Evolutionary conservation across 2,113 vertebrate genomes (phyloP), one percentile per base, ranked within the genome.

Genomic region (Prolemur simus): DNA sequence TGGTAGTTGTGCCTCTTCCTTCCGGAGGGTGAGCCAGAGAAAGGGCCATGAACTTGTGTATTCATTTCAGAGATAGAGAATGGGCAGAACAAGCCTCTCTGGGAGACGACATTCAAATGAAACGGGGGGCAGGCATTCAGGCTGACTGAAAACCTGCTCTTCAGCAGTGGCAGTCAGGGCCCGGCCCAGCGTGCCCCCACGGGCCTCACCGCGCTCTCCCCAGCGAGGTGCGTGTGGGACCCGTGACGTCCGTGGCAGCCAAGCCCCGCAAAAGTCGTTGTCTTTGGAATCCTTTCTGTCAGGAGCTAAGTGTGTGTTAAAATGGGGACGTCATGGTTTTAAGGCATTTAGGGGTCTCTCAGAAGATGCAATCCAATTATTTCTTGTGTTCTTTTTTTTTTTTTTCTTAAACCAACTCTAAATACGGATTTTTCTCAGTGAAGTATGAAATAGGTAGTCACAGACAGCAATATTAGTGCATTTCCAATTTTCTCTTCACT

Each of bases 1-100:
- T 95, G 88, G 98, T 98, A 98, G 98, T 98, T 98, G 97, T 68
- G 76, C 96, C 98, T 98, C 97, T 98, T 98, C 97, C 98, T 98
- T 98, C 97, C 98, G 97, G 98, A 98, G 97, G 97, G 92, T 64
- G 94, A 97, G 98, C 98, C 96, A 95, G 97, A 98, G 98, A 97
- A 98, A 98, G 95, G 98, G 98, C 98, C 98, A 97, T 97, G 97
- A 98, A 97, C 98, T 96, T 98, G 98, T 97, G 58, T 98, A 97
- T 98, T 98, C 97, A 96, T 98, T 98, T 98, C 82, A 89, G 98
- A 97, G 98, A 98, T 95, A 98, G 98, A 96, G 96, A 98, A 87
- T 92, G 97, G 96, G 95, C 97, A 97, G 94, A 94, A 91, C 32
- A 11, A 97, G 97, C 90, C 97, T 98, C 97, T 98, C 93, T 98